Base-by-base conservation (phyloP, 2,888 invertebrate genomes). In the Coremacera marginata region DNA sequence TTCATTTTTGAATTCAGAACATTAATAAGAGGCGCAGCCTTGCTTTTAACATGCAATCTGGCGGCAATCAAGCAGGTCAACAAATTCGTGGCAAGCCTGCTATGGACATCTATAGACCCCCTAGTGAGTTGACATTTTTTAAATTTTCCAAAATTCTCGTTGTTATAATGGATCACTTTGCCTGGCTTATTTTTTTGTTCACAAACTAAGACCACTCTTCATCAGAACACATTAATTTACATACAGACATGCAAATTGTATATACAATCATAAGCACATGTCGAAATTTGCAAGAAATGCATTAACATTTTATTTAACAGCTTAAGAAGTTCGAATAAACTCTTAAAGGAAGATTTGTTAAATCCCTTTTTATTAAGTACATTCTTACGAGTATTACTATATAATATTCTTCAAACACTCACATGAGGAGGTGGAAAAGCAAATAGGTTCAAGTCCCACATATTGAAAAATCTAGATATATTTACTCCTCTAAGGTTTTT, bases 71-170 rank as follows among this genome's bases (percentile, higher is more conserved):
- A 67, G 80, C 83, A 49, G 78, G 81, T 67, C 88, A 86, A 67
- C 90, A 91, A 78, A 86, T 89, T 80, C 86, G 89, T 57, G 93
- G 93, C 71, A 96, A 96, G 89, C 96, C 96, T 14, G 94, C 95
- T 31, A 92, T 96, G 90, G 95, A 96, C 90, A 95, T 96, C 84
- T 96, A 96, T 89, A 92, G 96, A 86, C 96, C 96, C 78, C 96
- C 96, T 88, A 96, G 95, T 95, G 89, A 91, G 92, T 91, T 27
- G 14, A 2, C 57, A 31, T n/a, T 16, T 31, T 14, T 37, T 0
- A 37, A 22, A 14, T n/a, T 14, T 2, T 3, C 22, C 14, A 25
- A 31, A n/a, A 16, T 2, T 63, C 16, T 22, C 25, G 5, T 16
- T 22, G 5, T 31, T 63, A 3, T 16, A 1, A n/a, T 25, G 7